phyloP scores from a whole-genome alignment of 64 coral and sea anemone species.

The Montipora efflorescens region DNA sequence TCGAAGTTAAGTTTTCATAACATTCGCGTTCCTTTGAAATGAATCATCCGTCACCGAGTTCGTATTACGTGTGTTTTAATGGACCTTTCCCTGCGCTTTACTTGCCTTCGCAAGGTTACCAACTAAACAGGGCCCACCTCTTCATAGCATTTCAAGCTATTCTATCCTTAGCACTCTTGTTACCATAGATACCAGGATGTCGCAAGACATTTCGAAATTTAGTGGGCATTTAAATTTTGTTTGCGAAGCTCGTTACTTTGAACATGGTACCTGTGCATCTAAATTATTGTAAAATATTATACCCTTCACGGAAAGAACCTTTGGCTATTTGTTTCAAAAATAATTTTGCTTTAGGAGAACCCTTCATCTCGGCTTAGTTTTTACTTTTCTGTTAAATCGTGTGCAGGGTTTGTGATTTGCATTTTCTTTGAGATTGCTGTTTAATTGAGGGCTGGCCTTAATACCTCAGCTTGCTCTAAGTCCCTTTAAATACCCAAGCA shows the following conservation, averaged over 20 bases:
- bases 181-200: constrained; percentile 31
- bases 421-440: constrained; percentile 19
- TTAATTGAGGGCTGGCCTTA: constrained; percentile 41
- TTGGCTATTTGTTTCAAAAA: neutral
- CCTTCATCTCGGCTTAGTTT: neutral
- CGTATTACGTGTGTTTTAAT: constrained; percentile 1
- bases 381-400: constrained; percentile 7
- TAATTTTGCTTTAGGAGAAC: neutral
- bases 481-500: neutral
- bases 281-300: neutral
- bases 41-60: neutral
- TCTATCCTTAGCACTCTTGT: neutral
- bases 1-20: neutral
- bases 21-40: neutral
- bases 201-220: neutral
- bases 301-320: neutral
- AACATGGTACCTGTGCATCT: neutral
- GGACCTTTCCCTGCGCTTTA: neutral
- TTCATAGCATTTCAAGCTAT: neutral
- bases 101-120: neutral
- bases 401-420: neutral
- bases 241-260: neutral
- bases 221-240: neutral
- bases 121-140: neutral
- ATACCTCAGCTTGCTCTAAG: constrained; percentile 19